Base-by-base conservation (phyloP, 2,113 vertebrate genomes). In the Mugil cephalus region DNA sequence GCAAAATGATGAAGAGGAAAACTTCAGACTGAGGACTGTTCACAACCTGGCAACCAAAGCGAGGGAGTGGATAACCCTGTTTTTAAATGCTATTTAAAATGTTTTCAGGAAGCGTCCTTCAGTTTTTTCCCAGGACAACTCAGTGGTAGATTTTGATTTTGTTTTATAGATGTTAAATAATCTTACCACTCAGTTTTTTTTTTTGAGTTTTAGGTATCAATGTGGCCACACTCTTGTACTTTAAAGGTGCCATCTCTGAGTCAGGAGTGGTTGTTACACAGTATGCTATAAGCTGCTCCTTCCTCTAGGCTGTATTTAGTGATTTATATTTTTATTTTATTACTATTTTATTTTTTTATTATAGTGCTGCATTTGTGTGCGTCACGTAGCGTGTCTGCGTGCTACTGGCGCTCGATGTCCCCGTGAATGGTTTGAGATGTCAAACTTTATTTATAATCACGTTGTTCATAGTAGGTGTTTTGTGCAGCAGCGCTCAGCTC, bases 361-460 rank as follows among this genome's bases (percentile, higher is more conserved):
- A 30, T 5, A 30, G 24, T 30, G n/a, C 15, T 65, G 42, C 15
- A n/a, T 1, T 15, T 45, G 6, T 77, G 39, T 63, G 39, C 34
- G 6, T 24, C 43, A 7, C 69, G 40, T 64, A 34, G 48, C 30
- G 11, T 38, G 19, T 43, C 8, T 50, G 7, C 64, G 52, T 8
- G 17, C 7, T 12, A 69, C 17, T 19, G 12, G 54, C n/a, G 21
- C 13, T 48, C 0, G 9, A 9, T 10, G 3, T 1, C 46, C 21
- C 1, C 43, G 34, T 55, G 13, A 43, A 51, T 14, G 18, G 34
- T 45, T 3, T 38, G n/a, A n/a, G n/a, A n/a, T 79, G 10, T 70
- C 58, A 51, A 59, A 5, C 12, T 74, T 56, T 72, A 63, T 56
- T 80, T 61, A 68, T 74, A 10, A 21, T 56, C 69, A 69, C 19